These are phyloP conservation scores for Thalassaphorura encarpata DNA, from an alignment of 1,140 invertebrate genomes.

Conservation along the genomic window DNA sequence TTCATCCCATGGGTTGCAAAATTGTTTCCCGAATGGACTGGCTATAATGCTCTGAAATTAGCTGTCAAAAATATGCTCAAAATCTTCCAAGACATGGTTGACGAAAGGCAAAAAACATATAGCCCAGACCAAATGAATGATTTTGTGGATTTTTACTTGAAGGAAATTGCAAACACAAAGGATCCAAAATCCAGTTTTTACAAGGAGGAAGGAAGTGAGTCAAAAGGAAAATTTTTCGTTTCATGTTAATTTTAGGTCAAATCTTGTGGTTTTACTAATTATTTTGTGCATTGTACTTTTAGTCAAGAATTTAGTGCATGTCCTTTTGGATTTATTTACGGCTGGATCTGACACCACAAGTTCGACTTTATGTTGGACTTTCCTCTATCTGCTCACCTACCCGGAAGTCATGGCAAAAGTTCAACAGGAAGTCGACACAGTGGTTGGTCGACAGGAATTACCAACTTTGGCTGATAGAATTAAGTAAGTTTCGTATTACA, in stretches of 20 bases:
- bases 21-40: neutral
- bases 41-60: neutral
- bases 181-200: slow-evolving; percentile 23
- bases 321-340: slow-evolving; percentile 41
- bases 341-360: slow-evolving; percentile 44
- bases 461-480: neutral
- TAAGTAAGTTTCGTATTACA: slow-evolving; percentile 7
- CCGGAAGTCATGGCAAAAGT: slow-evolving; percentile 4
- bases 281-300: no score
- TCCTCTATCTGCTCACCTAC: slow-evolving; percentile 13
- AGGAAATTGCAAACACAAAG: slow-evolving; percentile 49
- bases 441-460: neutral
- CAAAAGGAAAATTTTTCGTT: neutral
- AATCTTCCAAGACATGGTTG: slow-evolving; percentile 44
- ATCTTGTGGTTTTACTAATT: no score
- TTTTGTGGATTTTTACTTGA: slow-evolving; percentile 64
- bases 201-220: slow-evolving; percentile 6
- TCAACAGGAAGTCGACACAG: neutral
- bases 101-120: slow-evolving; percentile 47
- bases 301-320: slow-evolving; percentile 6
- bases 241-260: no score
- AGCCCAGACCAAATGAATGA: slow-evolving; percentile 45
- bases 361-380: slow-evolving; percentile 14
- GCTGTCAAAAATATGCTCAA: neutral
- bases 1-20: slow-evolving; percentile 9